A percentile compares a stretch with the other conserved stretches of the same genome.
Evolutionary conservation across 2,888 invertebrate species (phyloP).

Genomic region (Andrena minutula): DNA sequence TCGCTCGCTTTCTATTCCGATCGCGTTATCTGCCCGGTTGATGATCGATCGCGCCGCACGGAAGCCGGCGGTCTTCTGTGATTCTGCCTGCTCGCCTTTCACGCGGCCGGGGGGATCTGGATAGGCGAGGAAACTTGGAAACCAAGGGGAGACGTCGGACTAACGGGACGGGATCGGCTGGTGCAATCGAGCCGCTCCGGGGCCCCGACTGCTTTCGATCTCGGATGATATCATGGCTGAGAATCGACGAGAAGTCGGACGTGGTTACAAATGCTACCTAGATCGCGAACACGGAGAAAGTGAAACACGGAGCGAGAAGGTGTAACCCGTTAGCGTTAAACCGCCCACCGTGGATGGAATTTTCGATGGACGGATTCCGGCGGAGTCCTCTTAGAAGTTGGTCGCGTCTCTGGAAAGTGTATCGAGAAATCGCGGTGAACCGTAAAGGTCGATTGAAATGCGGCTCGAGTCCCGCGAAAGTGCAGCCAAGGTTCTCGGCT

Average conservation of each 20-base stretch:
- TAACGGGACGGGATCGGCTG: too few species aligned
- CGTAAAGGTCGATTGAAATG: conserved; percentile 78
- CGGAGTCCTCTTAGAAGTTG: conserved; percentile 8
- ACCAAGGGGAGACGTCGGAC: too few species aligned
- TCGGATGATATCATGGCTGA: too few species aligned
- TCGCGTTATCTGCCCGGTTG: conserved; percentile 20
- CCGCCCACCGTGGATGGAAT: conserved; percentile 26
- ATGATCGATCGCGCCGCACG: conserved; percentile 8
- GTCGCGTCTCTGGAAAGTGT: conserved; percentile 53
- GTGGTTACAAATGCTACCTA: conserved; percentile 18
- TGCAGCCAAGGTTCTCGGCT: conserved; percentile 69
- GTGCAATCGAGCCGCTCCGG: too few species aligned
- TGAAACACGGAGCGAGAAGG: conserved; percentile 64
- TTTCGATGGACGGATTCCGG: conserved; percentile 9
- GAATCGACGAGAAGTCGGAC: not conserved
- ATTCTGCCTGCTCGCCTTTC: conserved; percentile 1
- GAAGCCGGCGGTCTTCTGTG: not conserved
- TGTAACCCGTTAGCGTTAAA: too few species aligned
- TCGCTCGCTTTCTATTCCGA: conserved; percentile 35
- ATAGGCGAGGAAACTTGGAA: too few species aligned
- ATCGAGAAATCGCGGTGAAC: conserved; percentile 55
- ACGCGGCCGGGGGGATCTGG: not conserved
- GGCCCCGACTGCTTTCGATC: too few species aligned
- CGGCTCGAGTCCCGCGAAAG: conserved; percentile 81
- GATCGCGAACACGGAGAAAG: conserved; percentile 73